Percentiles rank a stretch among this genome's conserved stretches.
Conservation (phyloP, 2,888 invertebrate species). For the Lathronympha strigana region DNA sequence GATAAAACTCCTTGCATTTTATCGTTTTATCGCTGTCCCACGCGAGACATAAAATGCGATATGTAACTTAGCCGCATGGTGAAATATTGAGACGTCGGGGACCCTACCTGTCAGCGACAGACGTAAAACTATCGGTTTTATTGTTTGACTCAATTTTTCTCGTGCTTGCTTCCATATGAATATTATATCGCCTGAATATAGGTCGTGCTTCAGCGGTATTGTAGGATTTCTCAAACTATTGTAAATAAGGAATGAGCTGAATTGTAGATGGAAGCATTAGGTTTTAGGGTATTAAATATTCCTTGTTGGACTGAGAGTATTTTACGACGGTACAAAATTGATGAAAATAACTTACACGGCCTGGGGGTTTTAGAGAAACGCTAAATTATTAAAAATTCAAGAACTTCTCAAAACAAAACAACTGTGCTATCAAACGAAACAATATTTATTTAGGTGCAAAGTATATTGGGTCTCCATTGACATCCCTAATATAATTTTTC, state of each 20-base stretch:
- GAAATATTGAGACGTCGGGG: conserved; percentile 42
- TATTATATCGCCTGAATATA: conserved; percentile 50
- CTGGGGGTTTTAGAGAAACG: no score
- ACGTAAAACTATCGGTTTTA: conserved; percentile 73
- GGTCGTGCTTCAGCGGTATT: conserved; percentile 34
- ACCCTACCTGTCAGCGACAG: conserved; percentile 66
- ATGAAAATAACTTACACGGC: background rate
- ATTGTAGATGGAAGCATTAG: conserved; percentile 26
- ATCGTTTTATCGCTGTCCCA: conserved; percentile 49
- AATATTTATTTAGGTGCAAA: no score
- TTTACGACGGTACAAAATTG: background rate
- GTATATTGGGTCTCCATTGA: no score
- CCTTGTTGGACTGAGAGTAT: background rate
- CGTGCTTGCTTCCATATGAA: conserved; percentile 59
- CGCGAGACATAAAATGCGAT: conserved; percentile 44
- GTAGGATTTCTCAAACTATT: conserved; percentile 28
- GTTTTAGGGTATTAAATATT: conserved; percentile 19
- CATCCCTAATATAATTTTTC: no score
- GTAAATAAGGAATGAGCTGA: conserved; percentile 34
- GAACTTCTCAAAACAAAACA: no score
- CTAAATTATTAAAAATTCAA: no score
- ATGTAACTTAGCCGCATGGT: conserved; percentile 26
- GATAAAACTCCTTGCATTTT: conserved; percentile 41
- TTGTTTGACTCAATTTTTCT: conserved; percentile 67
- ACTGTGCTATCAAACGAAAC: no score